Base-by-base conservation (phyloP, 2,888 invertebrate species). In the Oxycera nigricornis region DNA sequence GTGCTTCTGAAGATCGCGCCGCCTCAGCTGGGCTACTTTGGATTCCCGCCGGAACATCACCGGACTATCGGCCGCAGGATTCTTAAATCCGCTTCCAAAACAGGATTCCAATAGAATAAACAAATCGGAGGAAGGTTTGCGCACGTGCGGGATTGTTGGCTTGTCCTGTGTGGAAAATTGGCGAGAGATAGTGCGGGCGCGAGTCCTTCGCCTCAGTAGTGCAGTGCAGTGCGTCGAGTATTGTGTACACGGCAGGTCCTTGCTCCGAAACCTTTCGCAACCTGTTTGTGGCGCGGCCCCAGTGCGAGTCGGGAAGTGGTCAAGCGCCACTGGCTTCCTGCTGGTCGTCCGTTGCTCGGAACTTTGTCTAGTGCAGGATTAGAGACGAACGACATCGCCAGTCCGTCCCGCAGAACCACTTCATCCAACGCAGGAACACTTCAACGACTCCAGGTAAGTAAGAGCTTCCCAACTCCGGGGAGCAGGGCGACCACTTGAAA, bases 81-180 rank as follows among this genome's bases (percentile, higher is more conserved):
- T 61, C 35, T 35, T 20, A 31, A 30, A 35, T 24, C 41, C n/a
- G 61, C 14, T 17, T 2, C 2, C 61, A 2, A 26, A 65, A 39
- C 24, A 9, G 6, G 24, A 65, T 39, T 22, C 62, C 24, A n/a
- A 26, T 17, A 30, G 35, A 59, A 2, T 22, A 61, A 61, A 28
- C 61, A 30, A 17, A 31, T 31, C 35, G 11, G 31, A 22, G 24
- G 17, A 30, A 59, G 17, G 22, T 65, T 39, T 41, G 65, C 65
- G 65, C 65, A 65, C 65, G 65, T 65, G 65, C 65, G 65, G 20
- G 17, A 31, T 61, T 61, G 61, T 61, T 61, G 61, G 30, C 61
- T 17, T 61, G 9, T 55, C 28, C 30, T 17, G 41, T 3, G 24
- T 22, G 41, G 20, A 30, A 39, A 14, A 17, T 20, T 30, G 31